Evolutionary conservation across 2,888 invertebrate species (phyloP), one percentile per base, ranked within the genome.

Genomic region (Tipula confusa): DNA sequence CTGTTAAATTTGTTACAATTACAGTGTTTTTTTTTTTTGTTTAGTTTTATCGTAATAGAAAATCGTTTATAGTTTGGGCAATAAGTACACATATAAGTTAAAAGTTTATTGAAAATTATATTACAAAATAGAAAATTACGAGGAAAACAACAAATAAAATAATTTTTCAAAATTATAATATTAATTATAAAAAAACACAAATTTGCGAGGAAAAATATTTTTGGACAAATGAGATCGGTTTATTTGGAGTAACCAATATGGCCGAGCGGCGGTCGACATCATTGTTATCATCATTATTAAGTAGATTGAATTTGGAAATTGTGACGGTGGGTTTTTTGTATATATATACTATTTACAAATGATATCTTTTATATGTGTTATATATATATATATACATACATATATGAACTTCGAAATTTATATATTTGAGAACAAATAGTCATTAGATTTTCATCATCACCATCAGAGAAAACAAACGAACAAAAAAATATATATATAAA

Each of bases 221-320:
- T 83, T 83, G 87, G 88, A 88, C 89, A 89, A 89, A 89, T 89
- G 89, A 87, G 88, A 88, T 87, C 87, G 88, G 88, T 89, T 87
- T 87, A 88, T 87, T 88, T 88, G 89, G 89, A 89, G 88, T 89
- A 89, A 89, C 88, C 88, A 89, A 90, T 89, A 89, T 89, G 89
- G 89, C 89, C 89, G 88, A 90, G 88, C 87, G 89, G 88, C 87
- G 89, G 88, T 89, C 88, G 87, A 89, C 88, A 83, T 87, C 86
- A 87, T 87, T 87, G 87, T 87, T 88, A 88, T 88, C 88, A 88
- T 86, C 80, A 80, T 80, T 80, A 80, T 31, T 82, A 82, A 84
- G 84, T 83, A 85, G 84, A 82, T 84, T 83, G 79, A 88, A 88
- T 88, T 89, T 89, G 89, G 89, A 89, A 88, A 87, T 88, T 88